Percentiles rank a stretch among this genome's conserved stretches.
Evolutionary conservation across 2,797 vertebrate genomes (phyloP).

Genomic region (Perodicticus potto): DNA sequence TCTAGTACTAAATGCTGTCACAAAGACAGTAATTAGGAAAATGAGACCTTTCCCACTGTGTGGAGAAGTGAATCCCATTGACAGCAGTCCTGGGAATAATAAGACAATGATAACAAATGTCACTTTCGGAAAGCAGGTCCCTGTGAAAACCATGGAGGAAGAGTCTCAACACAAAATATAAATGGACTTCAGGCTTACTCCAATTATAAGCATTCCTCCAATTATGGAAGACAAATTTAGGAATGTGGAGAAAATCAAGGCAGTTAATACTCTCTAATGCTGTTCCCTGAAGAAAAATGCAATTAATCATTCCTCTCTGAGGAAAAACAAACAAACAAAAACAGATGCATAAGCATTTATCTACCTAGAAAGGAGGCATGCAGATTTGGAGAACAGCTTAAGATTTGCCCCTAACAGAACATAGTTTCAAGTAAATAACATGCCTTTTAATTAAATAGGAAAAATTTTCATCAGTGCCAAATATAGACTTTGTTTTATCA

Average conservation of each 20-base stretch:
- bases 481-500: not conserved
- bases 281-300: fast-evolving
- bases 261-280: not conserved
- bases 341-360: not conserved
- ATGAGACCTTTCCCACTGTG: not conserved
- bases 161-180: not conserved
- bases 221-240: not conserved
- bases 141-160: not conserved
- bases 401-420: not conserved
- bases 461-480: not conserved
- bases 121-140: not conserved
- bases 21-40: not conserved
- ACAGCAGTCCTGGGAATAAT: not conserved
- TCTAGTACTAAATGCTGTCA: not conserved
- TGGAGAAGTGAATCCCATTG: not conserved
- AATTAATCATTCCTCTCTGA: not conserved
- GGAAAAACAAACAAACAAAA: not conserved
- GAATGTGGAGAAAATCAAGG: not conserved
- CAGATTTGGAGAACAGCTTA: not conserved
- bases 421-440: not conserved
- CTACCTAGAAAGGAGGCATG: not conserved
- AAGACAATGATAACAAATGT: not conserved
- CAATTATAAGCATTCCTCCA: not conserved
- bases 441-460: not conserved
- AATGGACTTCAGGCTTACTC: not conserved